phyloP scores from a whole-genome alignment of 2,888 invertebrate genomes.

The Dynastes grantii region DNA sequence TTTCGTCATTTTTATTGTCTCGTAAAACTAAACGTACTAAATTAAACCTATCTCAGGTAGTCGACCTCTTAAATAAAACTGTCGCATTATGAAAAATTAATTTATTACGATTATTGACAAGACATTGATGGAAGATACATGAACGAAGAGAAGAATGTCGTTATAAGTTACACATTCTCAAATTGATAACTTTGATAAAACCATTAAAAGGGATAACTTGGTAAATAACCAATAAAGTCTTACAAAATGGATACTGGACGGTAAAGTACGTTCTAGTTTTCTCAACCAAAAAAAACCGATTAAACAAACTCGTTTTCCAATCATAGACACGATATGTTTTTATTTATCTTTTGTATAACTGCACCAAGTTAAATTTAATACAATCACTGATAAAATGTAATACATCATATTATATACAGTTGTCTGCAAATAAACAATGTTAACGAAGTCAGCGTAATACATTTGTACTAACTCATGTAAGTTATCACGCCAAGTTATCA shows the following conservation, averaged over 20 bases:
- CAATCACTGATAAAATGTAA: conserved; percentile 48
- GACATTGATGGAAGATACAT: conserved; percentile 66
- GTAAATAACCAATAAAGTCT: conserved; percentile 53
- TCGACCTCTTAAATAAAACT: conserved; percentile 32
- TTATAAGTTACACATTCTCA: conserved; percentile 15
- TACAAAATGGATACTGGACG: conserved; percentile 56
- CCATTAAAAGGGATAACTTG: conserved; percentile 4
- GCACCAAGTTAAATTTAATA: conserved; percentile 51
- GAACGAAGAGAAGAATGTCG: conserved; percentile 62
- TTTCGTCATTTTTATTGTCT: conserved; percentile 27
- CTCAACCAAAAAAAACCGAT: conserved; percentile 9
- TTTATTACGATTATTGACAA: conserved; percentile 65
- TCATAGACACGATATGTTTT: conserved; percentile 52
- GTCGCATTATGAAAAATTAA: conserved; percentile 53
- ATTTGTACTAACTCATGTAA: conserved; percentile 39
- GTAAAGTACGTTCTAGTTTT: conserved; percentile 53
- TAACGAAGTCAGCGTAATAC: conserved; percentile 11
- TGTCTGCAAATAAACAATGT: conserved; percentile 42
- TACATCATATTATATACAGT: conserved; percentile 39
- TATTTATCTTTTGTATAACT: conserved; percentile 39
- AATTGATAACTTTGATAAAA: conserved; percentile 46
- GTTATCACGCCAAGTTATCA: background rate
- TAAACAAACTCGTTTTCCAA: conserved; percentile 41
- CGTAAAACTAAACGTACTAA: conserved; percentile 26
- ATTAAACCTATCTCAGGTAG: conserved; percentile 41